Evolutionary conservation across 2,888 invertebrate species (phyloP).

Genomic region (Thyatira batis): DNA sequence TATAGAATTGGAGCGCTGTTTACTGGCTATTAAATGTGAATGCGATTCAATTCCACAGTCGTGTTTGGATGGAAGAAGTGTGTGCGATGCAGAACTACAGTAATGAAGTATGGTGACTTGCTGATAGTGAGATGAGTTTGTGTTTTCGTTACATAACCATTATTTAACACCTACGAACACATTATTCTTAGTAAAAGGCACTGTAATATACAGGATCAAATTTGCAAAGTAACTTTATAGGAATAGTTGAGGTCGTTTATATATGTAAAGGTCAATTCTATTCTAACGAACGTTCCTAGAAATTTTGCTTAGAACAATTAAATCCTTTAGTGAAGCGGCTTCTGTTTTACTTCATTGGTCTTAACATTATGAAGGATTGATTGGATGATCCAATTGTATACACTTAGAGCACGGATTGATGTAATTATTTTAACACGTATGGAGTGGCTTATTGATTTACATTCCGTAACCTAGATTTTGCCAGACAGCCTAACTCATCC

Average conservation of each 20-base stretch:
- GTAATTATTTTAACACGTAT: too few species aligned
- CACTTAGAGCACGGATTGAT: too few species aligned
- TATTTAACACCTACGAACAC: not conserved
- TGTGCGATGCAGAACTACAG: constrained; percentile 30
- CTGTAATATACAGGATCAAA: not conserved
- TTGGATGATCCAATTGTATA: too few species aligned
- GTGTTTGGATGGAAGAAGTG: constrained; percentile 54
- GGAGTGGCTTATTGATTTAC: too few species aligned
- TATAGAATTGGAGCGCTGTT: constrained; percentile 71
- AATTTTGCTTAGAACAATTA: not conserved
- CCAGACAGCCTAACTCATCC: not conserved
- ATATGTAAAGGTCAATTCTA: not conserved
- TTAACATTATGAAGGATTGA: too few species aligned
- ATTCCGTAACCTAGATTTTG: too few species aligned
- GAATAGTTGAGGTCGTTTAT: not conserved
- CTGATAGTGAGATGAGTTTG: constrained; percentile 35
- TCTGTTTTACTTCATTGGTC: too few species aligned
- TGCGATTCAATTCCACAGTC: constrained; percentile 71
- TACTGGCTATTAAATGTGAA: constrained; percentile 75
- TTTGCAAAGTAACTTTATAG: not conserved
- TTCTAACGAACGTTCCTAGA: not conserved
- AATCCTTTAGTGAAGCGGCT: too few species aligned
- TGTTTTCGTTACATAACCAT: not conserved
- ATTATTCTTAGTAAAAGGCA: not conserved
- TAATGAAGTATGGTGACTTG: constrained; percentile 62